A percentile compares a stretch with the other conserved stretches of the same genome.
phyloP scores from a whole-genome alignment of 2,888 invertebrate species.

The Notodonta dromedarius region DNA sequence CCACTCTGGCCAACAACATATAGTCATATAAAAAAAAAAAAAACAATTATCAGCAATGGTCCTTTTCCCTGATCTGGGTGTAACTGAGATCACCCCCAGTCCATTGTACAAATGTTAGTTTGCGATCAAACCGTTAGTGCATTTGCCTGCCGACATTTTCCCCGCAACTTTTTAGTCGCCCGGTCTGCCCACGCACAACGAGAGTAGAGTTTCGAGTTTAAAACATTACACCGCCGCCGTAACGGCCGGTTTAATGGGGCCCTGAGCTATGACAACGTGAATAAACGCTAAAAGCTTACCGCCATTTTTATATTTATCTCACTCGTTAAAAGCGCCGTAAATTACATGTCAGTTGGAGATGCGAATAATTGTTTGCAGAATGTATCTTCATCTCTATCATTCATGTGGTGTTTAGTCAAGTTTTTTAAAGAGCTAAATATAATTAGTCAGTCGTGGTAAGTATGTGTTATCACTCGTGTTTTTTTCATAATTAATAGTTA shows the following conservation, averaged over 20 bases:
- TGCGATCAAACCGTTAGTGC: no score
- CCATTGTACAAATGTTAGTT: no score
- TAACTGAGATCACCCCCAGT: no score
- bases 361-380: slow-evolving; percentile 8
- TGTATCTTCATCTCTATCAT: not conserved
- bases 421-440: no score
- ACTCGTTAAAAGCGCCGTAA: slow-evolving; percentile 31
- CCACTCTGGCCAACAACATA: no score
- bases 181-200: slow-evolving; percentile 22
- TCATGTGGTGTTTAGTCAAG: no score
- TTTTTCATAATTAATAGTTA: no score
- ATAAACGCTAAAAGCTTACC: slow-evolving; percentile 49
- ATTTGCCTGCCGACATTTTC: not conserved
- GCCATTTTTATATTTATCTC: slow-evolving; percentile 47
- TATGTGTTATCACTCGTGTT: no score
- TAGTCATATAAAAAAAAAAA: no score
- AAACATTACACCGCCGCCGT: slow-evolving; percentile 45
- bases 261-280: slow-evolving; percentile 43
- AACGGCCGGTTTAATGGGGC: slow-evolving; percentile 47
- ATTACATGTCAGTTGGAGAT: slow-evolving; percentile 25
- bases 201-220: slow-evolving; percentile 46
- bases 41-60: no score
- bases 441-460: no score
- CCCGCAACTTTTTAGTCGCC: slow-evolving; percentile 29
- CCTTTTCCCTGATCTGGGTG: no score